Conservation (phyloP, 1,140 invertebrate genomes). For the Centruroides vittatus region DNA sequence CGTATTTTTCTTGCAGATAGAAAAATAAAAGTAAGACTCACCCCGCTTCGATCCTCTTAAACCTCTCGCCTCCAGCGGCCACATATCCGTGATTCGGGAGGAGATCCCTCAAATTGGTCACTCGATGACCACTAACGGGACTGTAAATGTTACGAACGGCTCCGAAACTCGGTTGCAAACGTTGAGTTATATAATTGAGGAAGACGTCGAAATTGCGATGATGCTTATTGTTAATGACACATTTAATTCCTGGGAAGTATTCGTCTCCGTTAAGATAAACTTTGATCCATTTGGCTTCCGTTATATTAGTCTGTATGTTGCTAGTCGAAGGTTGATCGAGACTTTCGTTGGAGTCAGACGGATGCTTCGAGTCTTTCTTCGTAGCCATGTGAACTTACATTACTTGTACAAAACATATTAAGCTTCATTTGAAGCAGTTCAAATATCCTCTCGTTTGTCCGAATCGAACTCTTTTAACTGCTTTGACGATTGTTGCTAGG, state of each 20-base stretch:
- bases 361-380: too few species aligned
- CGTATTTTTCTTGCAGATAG: too few species aligned
- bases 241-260: constrained; percentile 7
- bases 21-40: not conserved
- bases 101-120: constrained; percentile 4
- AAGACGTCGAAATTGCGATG: constrained; percentile 7
- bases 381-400: too few species aligned
- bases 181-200: constrained; percentile 9
- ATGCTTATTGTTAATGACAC: constrained; percentile 6
- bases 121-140: constrained; percentile 3
- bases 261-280: constrained; percentile 10
- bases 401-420: too few species aligned
- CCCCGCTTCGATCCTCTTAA: constrained; percentile 8
- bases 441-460: too few species aligned
- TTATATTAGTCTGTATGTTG: not conserved
- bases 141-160: constrained; percentile 9
- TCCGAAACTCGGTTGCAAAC: constrained; percentile 10
- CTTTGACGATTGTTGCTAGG: too few species aligned
- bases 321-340: not conserved
- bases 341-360: too few species aligned
- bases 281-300: constrained; percentile 11
- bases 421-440: too few species aligned
- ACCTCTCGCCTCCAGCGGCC: constrained; percentile 10
- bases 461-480: too few species aligned
- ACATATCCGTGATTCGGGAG: constrained; percentile 5